A percentile compares a stretch with the other conserved stretches of the same genome.
Evolutionary conservation across 2,113 vertebrate genomes (phyloP).

Genomic region (Phalacrocorax carbo): DNA sequence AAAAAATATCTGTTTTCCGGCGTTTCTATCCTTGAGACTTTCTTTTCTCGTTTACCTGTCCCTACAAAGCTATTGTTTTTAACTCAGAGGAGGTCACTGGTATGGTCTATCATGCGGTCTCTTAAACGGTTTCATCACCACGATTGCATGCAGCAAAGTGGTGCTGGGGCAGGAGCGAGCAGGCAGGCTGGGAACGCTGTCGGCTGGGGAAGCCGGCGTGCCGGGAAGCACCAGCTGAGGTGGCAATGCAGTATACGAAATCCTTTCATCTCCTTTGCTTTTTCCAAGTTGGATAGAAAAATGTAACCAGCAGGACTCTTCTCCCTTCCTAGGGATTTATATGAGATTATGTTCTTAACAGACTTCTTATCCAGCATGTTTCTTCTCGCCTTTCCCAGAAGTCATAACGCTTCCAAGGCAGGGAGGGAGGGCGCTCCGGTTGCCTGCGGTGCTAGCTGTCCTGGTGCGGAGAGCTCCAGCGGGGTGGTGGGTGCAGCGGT

Average conservation of each 20-base stretch:
- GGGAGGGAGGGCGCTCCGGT: not conserved
- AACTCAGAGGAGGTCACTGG: not conserved
- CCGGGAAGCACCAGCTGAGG: not conserved
- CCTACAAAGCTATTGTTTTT: too few relatives aligned
- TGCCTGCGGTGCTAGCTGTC: not conserved
- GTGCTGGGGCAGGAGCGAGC: not conserved
- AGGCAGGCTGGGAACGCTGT: accelerated
- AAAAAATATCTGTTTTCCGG: not conserved
- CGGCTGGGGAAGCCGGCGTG: not conserved
- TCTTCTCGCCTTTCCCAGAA: not conserved
- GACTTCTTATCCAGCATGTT: not conserved
- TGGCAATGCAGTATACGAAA: accelerated
- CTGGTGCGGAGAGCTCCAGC: accelerated
- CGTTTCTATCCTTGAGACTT: not conserved
- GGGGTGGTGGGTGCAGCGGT: not conserved
- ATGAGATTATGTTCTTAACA: not conserved
- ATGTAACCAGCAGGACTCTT: not conserved
- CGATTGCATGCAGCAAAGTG: accelerated
- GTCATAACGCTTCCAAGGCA: accelerated
- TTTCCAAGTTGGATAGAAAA: not conserved
- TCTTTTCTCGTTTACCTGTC: not conserved
- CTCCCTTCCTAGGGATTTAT: not conserved
- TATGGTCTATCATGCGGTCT: accelerated
- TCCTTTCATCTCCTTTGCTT: not conserved
- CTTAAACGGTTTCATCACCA: accelerated